A percentile compares a stretch with the other conserved stretches of the same genome.
These are phyloP conservation scores for Neodiprion pinetum DNA, from an alignment of 1,140 invertebrate species.

Conservation along the genomic window DNA sequence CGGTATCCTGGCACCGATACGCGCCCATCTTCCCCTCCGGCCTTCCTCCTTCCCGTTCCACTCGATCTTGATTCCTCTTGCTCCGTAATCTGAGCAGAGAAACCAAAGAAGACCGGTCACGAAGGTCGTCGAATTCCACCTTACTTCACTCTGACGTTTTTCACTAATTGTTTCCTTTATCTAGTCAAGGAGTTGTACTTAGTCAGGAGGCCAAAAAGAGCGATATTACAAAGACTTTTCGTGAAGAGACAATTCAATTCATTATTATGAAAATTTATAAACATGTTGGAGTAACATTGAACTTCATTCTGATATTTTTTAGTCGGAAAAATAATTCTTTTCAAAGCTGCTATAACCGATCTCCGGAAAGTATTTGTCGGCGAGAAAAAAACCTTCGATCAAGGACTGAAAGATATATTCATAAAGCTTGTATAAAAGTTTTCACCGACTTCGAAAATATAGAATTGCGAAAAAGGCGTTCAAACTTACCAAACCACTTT, in stretches of 20 bases:
- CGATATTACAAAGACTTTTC: slow-evolving; percentile 2
- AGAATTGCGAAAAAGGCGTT: too few species aligned
- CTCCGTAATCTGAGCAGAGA: slow-evolving; percentile 16
- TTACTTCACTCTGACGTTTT: slow-evolving; percentile 12
- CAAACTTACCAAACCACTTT: too few species aligned
- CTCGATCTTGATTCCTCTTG: slow-evolving; percentile 22
- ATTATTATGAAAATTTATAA: too few species aligned
- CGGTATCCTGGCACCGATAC: slow-evolving; percentile 58
- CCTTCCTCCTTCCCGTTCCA: slow-evolving; percentile 16
- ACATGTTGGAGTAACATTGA: too few species aligned
- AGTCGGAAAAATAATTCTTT: too few species aligned
- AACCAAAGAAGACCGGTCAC: background rate
- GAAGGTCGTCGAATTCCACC: slow-evolving; percentile 11
- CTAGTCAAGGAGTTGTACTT: background rate
- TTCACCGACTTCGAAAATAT: too few species aligned
- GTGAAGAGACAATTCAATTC: background rate
- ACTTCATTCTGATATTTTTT: too few species aligned
- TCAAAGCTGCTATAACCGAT: too few species aligned
- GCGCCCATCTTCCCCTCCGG: slow-evolving; percentile 20
- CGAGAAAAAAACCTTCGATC: too few species aligned
- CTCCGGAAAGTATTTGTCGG: too few species aligned
- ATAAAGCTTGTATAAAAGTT: too few species aligned
- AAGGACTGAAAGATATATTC: too few species aligned
- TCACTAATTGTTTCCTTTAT: background rate
- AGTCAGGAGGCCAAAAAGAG: background rate